Percentiles rank a stretch among this genome's conserved stretches.
These are phyloP conservation scores for Chymomyza amoena DNA, from an alignment of 2,888 invertebrate genomes.

Conservation along the genomic window DNA sequence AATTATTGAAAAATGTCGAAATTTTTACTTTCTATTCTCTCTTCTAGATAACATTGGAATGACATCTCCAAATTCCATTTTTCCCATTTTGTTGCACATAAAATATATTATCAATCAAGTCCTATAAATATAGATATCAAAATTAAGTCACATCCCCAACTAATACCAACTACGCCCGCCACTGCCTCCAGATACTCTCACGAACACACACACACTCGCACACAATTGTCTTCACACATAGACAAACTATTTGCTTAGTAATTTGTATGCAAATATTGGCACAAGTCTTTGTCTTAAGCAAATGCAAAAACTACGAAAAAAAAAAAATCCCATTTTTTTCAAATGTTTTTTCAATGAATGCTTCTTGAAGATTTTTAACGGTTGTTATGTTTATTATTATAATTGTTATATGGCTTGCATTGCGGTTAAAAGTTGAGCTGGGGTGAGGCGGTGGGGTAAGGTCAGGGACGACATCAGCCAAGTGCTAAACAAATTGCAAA, in stretches of 20 bases:
- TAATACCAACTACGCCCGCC: too few relatives aligned
- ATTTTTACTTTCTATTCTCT: too few relatives aligned
- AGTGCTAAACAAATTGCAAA: slow-evolving; percentile 5
- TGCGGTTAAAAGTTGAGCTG: not conserved
- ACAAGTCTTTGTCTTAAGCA: slow-evolving; percentile 4
- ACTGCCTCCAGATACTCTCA: too few relatives aligned
- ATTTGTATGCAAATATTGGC: slow-evolving; percentile 46
- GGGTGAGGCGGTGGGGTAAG: slow-evolving; percentile 5
- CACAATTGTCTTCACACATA: not conserved
- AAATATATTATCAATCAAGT: too few relatives aligned
- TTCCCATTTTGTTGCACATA: too few relatives aligned
- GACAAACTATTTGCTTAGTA: slow-evolving; percentile 18
- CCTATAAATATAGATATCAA: too few relatives aligned
- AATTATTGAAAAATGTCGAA: too few relatives aligned
- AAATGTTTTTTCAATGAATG: slow-evolving; percentile 40
- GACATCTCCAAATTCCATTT: too few relatives aligned
- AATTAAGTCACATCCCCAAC: too few relatives aligned
- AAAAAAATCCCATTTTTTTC: not conserved
- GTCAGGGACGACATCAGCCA: slow-evolving; percentile 27
- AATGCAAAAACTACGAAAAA: slow-evolving; percentile 31
- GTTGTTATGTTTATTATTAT: not conserved
- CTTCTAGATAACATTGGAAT: too few relatives aligned
- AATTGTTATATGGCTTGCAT: not conserved
- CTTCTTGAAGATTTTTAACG: slow-evolving; percentile 1
- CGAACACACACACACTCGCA: not conserved